Conservation (phyloP, 1,140 invertebrate genomes). For the Neotoxoptera formosana region DNA sequence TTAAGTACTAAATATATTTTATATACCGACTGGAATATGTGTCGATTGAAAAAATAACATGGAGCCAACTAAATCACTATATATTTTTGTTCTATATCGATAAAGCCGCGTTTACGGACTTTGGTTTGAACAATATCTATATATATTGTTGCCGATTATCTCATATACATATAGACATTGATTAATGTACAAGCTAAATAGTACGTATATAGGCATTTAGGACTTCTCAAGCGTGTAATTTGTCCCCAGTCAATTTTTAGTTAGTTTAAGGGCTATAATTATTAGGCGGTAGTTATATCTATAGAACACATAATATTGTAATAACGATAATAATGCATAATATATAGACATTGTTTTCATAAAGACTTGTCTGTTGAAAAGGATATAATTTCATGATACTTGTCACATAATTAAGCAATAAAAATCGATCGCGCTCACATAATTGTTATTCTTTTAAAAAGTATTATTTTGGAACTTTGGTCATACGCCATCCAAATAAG, state of each 20-base stretch:
- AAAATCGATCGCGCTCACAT: too few relatives aligned
- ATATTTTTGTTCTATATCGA: too few relatives aligned
- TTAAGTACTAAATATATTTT: background rate
- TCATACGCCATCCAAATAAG: too few relatives aligned
- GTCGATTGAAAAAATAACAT: background rate
- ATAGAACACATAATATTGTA: too few relatives aligned
- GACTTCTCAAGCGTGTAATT: background rate
- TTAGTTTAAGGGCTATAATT: background rate
- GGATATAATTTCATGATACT: too few relatives aligned
- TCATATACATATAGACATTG: background rate
- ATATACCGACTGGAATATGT: background rate
- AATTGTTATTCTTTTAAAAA: too few relatives aligned
- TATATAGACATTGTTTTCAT: too few relatives aligned
- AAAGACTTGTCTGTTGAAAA: too few relatives aligned
- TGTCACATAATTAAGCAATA: too few relatives aligned
- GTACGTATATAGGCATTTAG: background rate
- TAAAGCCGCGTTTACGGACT: background rate
- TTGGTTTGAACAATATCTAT: background rate
- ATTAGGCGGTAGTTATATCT: background rate
- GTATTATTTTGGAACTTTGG: too few relatives aligned
- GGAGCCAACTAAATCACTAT: background rate
- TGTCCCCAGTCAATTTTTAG: background rate
- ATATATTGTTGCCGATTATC: background rate
- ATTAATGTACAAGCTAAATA: background rate
- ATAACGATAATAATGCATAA: too few relatives aligned